Evolutionary conservation across 2,113 vertebrate genomes (phyloP).

Genomic region (Seriola dumerili): DNA sequence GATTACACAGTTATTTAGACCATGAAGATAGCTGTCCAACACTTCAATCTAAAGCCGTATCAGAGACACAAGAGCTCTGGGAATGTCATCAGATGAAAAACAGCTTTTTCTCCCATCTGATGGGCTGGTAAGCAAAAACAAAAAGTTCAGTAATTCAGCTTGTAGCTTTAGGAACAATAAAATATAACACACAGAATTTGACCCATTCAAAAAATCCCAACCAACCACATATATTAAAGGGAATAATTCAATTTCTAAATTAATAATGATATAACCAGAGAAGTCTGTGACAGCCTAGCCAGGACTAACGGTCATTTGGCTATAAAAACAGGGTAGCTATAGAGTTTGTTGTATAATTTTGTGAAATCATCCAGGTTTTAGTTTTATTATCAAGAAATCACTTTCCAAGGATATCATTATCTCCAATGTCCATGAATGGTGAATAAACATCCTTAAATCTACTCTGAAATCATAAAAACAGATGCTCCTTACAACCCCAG

Average conservation of each 20-base stretch:
- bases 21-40: constrained; percentile 24
- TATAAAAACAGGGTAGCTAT: not conserved
- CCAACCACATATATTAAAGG: not conserved
- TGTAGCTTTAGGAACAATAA: not conserved
- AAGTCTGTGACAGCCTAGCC: not conserved
- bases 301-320: too few relatives aligned
- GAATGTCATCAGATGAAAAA: not conserved
- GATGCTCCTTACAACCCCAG: too few relatives aligned
- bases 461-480: too few relatives aligned
- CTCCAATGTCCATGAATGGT: too few relatives aligned
- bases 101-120: not conserved
- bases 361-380: not conserved
- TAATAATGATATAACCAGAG: not conserved
- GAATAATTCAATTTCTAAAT: not conserved
- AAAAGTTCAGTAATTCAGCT: not conserved
- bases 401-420: too few relatives aligned
- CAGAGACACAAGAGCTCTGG: constrained; percentile 1
- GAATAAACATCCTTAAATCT: too few relatives aligned
- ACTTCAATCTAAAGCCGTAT: constrained; percentile 4
- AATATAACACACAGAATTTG: not conserved
- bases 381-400: not conserved
- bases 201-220: not conserved
- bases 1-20: constrained; percentile 46
- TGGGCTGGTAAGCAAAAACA: not conserved
- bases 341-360: not conserved